These are phyloP conservation scores for Artemisiospiza belli DNA, from an alignment of 2,113 vertebrate species.

Conservation along the genomic window DNA sequence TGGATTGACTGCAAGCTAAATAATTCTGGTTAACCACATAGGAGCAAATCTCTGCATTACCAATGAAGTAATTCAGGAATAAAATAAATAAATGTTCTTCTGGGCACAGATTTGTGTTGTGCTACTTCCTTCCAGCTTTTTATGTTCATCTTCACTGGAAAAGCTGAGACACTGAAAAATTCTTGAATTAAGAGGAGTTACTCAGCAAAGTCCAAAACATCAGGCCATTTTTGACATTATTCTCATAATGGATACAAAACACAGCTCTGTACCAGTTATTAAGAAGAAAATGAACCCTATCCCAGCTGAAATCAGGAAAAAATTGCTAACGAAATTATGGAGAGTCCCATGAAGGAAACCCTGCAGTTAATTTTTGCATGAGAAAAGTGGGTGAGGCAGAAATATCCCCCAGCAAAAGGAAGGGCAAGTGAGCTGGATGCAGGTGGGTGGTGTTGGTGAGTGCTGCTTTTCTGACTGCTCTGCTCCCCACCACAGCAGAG, in stretches of 20 bases:
- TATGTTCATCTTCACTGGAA: neutral
- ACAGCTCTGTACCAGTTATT: neutral
- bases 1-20: neutral
- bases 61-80: neutral
- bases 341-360: neutral
- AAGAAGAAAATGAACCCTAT: neutral
- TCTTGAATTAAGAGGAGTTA: neutral
- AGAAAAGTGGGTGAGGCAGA: neutral
- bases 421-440: neutral
- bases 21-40: neutral
- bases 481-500: neutral
- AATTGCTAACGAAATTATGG: accelerated
- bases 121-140: neutral
- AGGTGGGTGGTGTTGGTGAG: accelerated
- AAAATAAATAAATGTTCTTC: neutral
- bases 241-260: neutral
- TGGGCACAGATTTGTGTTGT: neutral
- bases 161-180: neutral
- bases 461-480: accelerated
- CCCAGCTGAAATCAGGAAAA: neutral
- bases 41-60: neutral
- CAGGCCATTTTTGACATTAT: accelerated
- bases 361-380: neutral
- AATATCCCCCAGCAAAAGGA: neutral
- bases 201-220: neutral